Percentiles rank a stretch among this genome's conserved stretches.
Evolutionary conservation across 2,888 invertebrate species (phyloP).

Genomic region (Fragum whitleyi): DNA sequence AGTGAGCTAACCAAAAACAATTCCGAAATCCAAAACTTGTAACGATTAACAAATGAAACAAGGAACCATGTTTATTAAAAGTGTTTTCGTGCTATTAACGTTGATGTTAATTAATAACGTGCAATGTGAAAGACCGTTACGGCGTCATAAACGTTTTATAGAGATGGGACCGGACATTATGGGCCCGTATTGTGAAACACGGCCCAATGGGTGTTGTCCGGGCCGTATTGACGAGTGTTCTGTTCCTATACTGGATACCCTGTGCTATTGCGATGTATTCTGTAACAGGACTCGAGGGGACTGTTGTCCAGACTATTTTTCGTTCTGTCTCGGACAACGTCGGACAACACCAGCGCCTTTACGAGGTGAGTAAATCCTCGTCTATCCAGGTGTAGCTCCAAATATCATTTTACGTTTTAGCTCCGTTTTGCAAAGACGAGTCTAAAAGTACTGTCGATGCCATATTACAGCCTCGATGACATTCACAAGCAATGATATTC

Average conservation of each 20-base stretch:
- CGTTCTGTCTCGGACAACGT: conserved; percentile 88
- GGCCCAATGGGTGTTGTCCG: conserved; percentile 87
- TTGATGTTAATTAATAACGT: neutral
- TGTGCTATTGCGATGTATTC: conserved; percentile 97
- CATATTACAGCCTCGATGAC: neutral
- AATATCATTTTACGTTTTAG: neutral
- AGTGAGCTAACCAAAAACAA: no score
- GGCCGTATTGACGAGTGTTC: conserved; percentile 93
- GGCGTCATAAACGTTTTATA: conserved; percentile 63
- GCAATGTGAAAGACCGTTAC: neutral
- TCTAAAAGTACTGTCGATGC: neutral
- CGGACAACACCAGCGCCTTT: conserved; percentile 45
- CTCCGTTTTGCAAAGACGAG: no score
- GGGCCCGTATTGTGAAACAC: conserved; percentile 75
- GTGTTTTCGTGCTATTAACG: neutral
- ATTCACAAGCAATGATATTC: no score
- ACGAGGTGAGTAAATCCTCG: conserved; percentile 40
- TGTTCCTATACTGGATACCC: conserved; percentile 91
- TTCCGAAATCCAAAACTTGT: no score
- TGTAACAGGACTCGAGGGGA: conserved; percentile 92
- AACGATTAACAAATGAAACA: no score
- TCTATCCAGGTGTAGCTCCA: neutral
- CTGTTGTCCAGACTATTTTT: conserved; percentile 96
- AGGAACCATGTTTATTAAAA: neutral
- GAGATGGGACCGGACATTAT: conserved; percentile 77